Base-by-base conservation (phyloP, 2,113 vertebrate species). In the Pygathrix nemaeus region DNA sequence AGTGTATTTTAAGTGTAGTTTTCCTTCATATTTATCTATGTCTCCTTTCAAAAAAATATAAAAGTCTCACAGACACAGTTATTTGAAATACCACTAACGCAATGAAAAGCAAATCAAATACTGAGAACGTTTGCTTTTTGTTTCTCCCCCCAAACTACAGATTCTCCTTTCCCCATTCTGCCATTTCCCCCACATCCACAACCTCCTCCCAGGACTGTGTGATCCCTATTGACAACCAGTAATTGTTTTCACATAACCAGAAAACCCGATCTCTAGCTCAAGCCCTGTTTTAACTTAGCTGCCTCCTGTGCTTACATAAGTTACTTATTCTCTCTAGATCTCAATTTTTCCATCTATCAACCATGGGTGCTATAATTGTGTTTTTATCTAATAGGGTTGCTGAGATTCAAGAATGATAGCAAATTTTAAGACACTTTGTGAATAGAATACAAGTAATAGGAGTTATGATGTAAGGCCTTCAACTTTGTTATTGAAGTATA, bases 91-190 rank as follows among this genome's bases (percentile, higher is more conserved):
- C 27, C 10, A 45, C 9, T 55, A 66, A 85, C 23, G 35, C 52
- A 86, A 83, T 18, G 30, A 86, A 88, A 97, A 76, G 12, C 40
- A 95, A 84, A 76, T 70, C 32, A 92, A 89, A 73, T 43, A 70
- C 17, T 79, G 6, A 20, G 21, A 72, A 84, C 55, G 17, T 73
- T 6, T 50, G 23, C 0, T 21, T 72, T 32, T 78, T 32, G 61
- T 25, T 73, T 11, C 16, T 2, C 25, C 7, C 48, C 25, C 10
- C 7, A 55, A 79, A n/a, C 12, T 52, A 25, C 6, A 32, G 13
- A 73, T 35, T 79, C 55, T 6, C 66, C 17, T 96, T 57, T 52
- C 35, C 89, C 30, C 23, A 32, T 25, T 81, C 57, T 93, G 70
- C 66, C 9, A 35, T 70, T 73, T 79, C 48, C 23, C 25, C 20